These are phyloP conservation scores for Mythimna pallens DNA, from an alignment of 2,888 invertebrate species.

Conservation along the genomic window DNA sequence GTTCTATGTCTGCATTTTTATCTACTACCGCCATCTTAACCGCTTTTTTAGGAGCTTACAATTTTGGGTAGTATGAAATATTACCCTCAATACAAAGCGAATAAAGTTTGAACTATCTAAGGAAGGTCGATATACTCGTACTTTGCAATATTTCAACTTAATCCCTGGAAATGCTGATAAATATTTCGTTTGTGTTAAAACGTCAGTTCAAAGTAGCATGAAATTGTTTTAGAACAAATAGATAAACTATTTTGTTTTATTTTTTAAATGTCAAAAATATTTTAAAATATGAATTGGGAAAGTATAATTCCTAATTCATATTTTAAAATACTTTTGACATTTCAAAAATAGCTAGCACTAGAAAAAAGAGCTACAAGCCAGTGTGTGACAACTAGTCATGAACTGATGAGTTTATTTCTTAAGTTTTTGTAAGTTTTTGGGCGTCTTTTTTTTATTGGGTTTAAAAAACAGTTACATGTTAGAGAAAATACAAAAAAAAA, in stretches of 20 bases:
- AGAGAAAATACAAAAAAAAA: too few relatives aligned
- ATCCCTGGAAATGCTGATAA: not conserved
- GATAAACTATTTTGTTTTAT: constrained; percentile 14
- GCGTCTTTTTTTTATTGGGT: too few relatives aligned
- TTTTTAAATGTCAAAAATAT: constrained; percentile 4
- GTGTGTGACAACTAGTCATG: not conserved
- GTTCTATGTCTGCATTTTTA: too few relatives aligned
- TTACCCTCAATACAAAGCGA: not conserved
- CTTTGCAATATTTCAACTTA: constrained; percentile 12
- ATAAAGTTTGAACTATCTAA: not conserved
- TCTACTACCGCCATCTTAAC: not conserved
- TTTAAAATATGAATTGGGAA: not conserved
- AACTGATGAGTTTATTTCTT: too few relatives aligned
- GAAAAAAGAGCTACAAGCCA: not conserved
- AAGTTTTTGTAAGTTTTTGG: too few relatives aligned
- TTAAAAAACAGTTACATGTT: too few relatives aligned
- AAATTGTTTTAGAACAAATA: constrained; percentile 24
- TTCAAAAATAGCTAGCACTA: too few relatives aligned
- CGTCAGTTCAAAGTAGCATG: not conserved
- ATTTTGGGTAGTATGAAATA: not conserved
- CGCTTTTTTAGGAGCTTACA: not conserved
- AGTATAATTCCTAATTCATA: too few relatives aligned
- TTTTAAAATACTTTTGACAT: too few relatives aligned
- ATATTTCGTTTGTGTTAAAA: constrained; percentile 13
- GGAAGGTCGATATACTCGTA: not conserved